phyloP scores from a whole-genome alignment of 2,797 vertebrate genomes.

The Chiloscyllium punctatum region DNA sequence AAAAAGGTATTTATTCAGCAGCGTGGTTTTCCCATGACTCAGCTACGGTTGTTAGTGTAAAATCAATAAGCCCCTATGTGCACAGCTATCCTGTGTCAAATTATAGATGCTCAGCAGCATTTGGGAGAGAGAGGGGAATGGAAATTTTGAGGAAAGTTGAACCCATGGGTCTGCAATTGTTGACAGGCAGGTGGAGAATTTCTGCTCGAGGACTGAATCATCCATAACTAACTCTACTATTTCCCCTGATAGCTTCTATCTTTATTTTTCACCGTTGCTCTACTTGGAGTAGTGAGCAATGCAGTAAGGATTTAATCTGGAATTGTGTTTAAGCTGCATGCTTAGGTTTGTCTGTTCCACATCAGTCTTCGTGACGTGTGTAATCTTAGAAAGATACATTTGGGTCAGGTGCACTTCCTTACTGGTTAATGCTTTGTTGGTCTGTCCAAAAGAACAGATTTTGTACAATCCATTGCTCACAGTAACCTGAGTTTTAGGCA shows the following conservation, averaged over 20 bases:
- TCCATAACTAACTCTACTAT: background rate
- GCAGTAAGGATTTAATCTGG: background rate
- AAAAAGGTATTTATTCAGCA: background rate
- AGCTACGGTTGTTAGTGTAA: background rate
- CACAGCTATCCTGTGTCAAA: background rate
- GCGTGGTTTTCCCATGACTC: background rate
- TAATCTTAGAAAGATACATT: background rate
- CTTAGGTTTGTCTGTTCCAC: background rate
- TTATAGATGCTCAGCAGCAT: background rate
- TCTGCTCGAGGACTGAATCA: background rate
- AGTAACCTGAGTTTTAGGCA: background rate
- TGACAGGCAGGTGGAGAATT: background rate
- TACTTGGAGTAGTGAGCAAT: background rate
- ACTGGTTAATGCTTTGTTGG: background rate
- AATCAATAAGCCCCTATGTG: background rate
- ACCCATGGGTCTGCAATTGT: background rate
- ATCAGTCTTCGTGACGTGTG: background rate
- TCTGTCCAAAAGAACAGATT: background rate
- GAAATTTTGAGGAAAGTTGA: background rate
- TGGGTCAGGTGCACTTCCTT: background rate
- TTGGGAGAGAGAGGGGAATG: background rate
- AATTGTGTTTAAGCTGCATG: background rate
- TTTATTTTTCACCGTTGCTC: background rate
- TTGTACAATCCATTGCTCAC: background rate
- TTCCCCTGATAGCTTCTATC: background rate